phyloP scores from a whole-genome alignment of 2,113 vertebrate genomes.

The Crotalus helleri region DNA sequence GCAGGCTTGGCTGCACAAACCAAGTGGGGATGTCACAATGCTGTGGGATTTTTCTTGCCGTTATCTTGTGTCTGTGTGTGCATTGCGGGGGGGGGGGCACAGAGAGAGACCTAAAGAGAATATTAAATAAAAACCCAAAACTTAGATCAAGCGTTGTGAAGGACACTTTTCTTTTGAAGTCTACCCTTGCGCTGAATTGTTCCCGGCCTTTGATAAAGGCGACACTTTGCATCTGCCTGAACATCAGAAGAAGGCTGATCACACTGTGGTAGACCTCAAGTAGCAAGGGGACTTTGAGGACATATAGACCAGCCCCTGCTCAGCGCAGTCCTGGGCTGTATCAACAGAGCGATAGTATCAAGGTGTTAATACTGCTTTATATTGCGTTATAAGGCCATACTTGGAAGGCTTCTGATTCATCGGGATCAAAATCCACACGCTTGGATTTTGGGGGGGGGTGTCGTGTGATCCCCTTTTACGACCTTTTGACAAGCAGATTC shows the following conservation, averaged over 20 bases:
- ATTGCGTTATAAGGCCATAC: too few relatives aligned
- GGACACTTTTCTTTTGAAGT: constrained; percentile 27
- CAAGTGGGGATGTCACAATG: constrained; percentile 9
- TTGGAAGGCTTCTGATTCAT: too few relatives aligned
- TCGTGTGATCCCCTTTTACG: too few relatives aligned
- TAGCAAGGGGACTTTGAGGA: background rate
- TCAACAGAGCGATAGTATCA: too few relatives aligned
- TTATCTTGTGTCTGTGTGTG: background rate
- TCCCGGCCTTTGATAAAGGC: constrained; percentile 17
- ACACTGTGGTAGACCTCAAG: background rate
- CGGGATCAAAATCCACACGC: too few relatives aligned
- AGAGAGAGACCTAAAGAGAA: background rate
- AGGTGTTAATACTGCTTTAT: too few relatives aligned
- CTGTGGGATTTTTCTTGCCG: constrained; percentile 30
- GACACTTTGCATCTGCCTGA: background rate
- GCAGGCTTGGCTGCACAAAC: constrained; percentile 11
- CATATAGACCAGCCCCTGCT: background rate
- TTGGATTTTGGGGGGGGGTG: too few relatives aligned
- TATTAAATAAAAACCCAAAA: constrained; percentile 51
- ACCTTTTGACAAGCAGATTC: too few relatives aligned
- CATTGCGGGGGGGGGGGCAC: background rate
- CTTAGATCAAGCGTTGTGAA: constrained; percentile 50
- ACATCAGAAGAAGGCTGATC: background rate
- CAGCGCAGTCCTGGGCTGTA: background rate
- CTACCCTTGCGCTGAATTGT: constrained; percentile 20